A percentile compares a stretch with the other conserved stretches of the same genome.
These are phyloP conservation scores for Ailurus styani DNA, from an alignment of 2,113 vertebrate genomes.

Conservation along the genomic window DNA sequence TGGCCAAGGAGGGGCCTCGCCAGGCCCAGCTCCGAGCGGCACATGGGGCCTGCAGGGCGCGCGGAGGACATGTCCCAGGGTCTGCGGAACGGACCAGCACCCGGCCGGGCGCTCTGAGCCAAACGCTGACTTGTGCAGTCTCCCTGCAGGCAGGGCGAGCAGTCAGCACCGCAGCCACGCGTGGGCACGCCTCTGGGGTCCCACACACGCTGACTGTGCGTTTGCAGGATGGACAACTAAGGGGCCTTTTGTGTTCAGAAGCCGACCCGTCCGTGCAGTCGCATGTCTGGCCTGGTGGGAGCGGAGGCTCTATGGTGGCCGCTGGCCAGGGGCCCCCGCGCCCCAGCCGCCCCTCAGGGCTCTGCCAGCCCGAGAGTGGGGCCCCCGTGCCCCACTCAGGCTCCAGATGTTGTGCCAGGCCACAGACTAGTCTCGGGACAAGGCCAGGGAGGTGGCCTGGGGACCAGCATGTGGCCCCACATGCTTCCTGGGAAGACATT, in stretches of 20 bases:
- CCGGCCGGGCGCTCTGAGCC: not conserved
- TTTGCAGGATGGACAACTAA: not conserved
- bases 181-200: not conserved
- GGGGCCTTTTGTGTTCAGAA: not conserved
- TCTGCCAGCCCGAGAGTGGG: not conserved
- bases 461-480: too few relatives aligned
- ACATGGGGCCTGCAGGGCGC: rapidly evolving
- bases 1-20: too few relatives aligned
- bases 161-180: rapidly evolving
- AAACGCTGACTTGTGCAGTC: rapidly evolving
- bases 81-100: rapidly evolving
- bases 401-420: not conserved
- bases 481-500: not conserved
- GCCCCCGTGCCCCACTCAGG: not conserved
- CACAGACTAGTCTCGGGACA: rapidly evolving
- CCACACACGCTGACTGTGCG: not conserved
- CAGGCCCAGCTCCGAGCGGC: rapidly evolving
- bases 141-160: not conserved
- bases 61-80: rapidly evolving
- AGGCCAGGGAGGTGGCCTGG: not conserved
- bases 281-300: not conserved
- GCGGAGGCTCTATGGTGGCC: rapidly evolving
- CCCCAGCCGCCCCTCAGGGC: rapidly evolving
- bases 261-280: rapidly evolving
- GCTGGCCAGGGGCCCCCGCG: not conserved